Conservation (phyloP, 2,797 vertebrate genomes). For the Coreius guichenoti region DNA sequence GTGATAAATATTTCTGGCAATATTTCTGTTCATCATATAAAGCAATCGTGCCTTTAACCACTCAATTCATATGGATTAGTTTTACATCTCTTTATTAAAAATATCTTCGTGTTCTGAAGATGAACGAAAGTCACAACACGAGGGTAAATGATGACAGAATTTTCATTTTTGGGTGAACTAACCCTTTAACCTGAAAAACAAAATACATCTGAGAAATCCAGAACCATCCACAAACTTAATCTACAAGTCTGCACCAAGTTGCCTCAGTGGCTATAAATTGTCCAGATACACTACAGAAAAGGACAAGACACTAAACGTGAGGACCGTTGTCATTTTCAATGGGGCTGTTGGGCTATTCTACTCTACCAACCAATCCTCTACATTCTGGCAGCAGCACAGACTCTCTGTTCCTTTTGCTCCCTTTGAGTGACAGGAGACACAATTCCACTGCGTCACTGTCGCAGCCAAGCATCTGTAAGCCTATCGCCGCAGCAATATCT, state of each 20-base stretch:
- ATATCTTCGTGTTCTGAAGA: not conserved
- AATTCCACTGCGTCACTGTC: conserved; percentile 64
- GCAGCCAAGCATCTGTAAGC: conserved; percentile 64
- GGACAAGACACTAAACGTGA: not conserved
- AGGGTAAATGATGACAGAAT: not conserved
- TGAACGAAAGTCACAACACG: not conserved
- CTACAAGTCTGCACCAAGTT: not conserved
- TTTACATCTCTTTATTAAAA: not conserved
- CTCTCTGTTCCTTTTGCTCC: conserved; percentile 4
- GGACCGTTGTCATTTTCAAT: not conserved
- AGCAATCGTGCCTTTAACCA: too few species aligned
- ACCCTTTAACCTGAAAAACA: not conserved
- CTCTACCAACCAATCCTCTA: conserved; percentile 5
- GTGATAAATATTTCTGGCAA: not conserved
- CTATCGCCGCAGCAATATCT: conserved; percentile 69
- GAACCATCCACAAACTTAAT: not conserved
- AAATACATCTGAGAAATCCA: not conserved
- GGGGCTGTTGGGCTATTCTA: conserved; percentile 11
- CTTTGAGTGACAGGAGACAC: conserved; percentile 49
- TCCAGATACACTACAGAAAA: not conserved
- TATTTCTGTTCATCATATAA: too few species aligned
- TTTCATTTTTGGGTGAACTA: not conserved
- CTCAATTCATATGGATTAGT: too few species aligned
- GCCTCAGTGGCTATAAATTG: not conserved
- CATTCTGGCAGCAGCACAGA: conserved; percentile 8